phyloP scores from a whole-genome alignment of 2,113 vertebrate genomes.

The Zapus hudsonius region DNA sequence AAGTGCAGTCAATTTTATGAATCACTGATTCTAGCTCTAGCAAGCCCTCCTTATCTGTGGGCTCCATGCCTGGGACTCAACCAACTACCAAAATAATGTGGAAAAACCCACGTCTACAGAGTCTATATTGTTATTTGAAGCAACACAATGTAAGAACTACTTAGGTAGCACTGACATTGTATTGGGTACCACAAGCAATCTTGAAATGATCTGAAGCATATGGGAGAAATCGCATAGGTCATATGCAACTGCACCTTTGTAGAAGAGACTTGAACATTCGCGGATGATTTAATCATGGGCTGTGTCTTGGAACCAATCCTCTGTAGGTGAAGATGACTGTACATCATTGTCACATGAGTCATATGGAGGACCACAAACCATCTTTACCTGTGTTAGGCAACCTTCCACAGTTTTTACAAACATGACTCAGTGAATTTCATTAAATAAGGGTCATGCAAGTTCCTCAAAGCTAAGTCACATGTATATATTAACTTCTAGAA shows the following conservation, averaged over 20 bases:
- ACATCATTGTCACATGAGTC: neutral
- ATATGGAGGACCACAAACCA: neutral
- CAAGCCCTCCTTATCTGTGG: too few species aligned
- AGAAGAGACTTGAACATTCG: neutral
- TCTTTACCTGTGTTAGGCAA: neutral
- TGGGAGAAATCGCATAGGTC: neutral
- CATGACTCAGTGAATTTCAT: neutral
- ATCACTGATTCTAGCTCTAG: neutral
- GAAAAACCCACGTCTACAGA: neutral
- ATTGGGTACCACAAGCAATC: neutral
- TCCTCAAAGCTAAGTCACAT: neutral
- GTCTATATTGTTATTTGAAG: neutral
- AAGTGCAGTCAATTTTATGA: constrained; percentile 2
- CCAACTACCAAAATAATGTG: neutral
- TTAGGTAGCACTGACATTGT: neutral
- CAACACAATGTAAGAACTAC: neutral
- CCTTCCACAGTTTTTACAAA: neutral
- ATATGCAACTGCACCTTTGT: neutral
- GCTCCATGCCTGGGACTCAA: neutral
- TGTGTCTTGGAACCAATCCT: neutral
- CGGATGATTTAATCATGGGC: neutral
- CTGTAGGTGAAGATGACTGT: neutral
- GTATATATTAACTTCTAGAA: neutral
- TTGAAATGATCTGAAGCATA: neutral
- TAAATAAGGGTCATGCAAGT: neutral